These are phyloP conservation scores for Stichodactyla mertensii DNA, from an alignment of 64 coral and sea anemone species.

Conservation along the genomic window DNA sequence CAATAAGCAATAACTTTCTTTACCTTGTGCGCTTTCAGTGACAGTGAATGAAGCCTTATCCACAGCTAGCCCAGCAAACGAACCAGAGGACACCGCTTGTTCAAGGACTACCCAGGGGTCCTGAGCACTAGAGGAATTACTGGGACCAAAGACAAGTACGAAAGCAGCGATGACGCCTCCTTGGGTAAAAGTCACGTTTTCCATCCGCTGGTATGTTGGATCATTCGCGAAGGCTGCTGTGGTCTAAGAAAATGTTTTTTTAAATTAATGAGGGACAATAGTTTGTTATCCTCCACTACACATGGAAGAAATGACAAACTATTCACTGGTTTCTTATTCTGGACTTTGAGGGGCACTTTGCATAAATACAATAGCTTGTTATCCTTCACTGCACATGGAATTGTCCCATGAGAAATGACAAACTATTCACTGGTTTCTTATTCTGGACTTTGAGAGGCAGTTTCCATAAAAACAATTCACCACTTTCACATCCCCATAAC, in stretches of 20 bases:
- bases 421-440: too few relatives aligned
- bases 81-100: not conserved
- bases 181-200: not conserved
- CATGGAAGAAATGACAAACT: too few relatives aligned
- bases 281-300: too few relatives aligned
- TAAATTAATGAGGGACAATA: too few relatives aligned
- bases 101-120: not conserved
- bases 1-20: not conserved
- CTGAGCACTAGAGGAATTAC: not conserved
- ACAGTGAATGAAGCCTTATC: not conserved
- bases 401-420: too few relatives aligned
- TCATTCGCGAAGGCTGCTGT: not conserved
- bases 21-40: not conserved
- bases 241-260: not conserved
- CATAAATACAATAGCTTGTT: too few relatives aligned
- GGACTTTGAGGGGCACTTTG: too few relatives aligned
- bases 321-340: too few relatives aligned
- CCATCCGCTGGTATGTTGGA: not conserved
- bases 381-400: too few relatives aligned
- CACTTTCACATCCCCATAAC: too few relatives aligned
- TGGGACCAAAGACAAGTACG: not conserved
- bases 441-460: too few relatives aligned
- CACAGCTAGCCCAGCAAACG: not conserved
- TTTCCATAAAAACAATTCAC: too few relatives aligned
- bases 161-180: not conserved